phyloP scores from a whole-genome alignment of 2,888 invertebrate genomes.

The Ethmia dodecea region DNA sequence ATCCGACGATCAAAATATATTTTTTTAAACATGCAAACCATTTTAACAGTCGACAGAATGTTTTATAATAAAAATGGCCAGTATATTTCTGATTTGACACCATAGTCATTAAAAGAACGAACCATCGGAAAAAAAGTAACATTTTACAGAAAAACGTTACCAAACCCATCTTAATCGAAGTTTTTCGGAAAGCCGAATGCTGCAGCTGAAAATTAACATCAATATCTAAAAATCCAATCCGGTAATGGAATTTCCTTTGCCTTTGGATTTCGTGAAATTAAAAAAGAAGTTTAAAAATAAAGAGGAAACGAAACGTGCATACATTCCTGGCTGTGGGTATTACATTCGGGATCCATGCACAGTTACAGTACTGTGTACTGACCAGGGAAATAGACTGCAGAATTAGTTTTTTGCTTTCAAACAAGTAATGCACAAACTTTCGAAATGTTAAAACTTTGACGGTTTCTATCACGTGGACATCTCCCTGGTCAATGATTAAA shows the following conservation, averaged over 20 bases:
- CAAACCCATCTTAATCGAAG: too few species aligned
- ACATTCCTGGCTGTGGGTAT: conserved; percentile 69
- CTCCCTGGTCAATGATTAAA: conserved; percentile 5
- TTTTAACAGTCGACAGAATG: too few species aligned
- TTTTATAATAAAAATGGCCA: too few species aligned
- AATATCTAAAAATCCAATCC: conserved; percentile 54
- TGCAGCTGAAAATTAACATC: conserved; percentile 33
- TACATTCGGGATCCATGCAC: conserved; percentile 75
- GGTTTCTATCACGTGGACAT: background rate
- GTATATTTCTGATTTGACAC: too few species aligned
- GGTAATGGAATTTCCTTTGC: conserved; percentile 62
- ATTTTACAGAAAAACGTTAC: too few species aligned
- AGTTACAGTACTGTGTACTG: conserved; percentile 45
- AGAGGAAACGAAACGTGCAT: conserved; percentile 58
- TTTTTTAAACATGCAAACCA: too few species aligned
- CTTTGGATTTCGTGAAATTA: conserved; percentile 46
- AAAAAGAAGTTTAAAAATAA: conserved; percentile 44
- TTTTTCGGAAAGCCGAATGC: conserved; percentile 14
- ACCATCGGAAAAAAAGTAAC: too few species aligned
- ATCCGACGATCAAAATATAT: too few species aligned
- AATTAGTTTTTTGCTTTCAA: background rate
- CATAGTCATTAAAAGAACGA: too few species aligned
- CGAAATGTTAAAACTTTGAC: too few species aligned
- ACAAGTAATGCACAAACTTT: background rate
- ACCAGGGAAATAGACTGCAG: conserved; percentile 26